Evolutionary conservation across 2,113 vertebrate genomes (phyloP).

Genomic region (Calyptommatus sinebrachiatus): DNA sequence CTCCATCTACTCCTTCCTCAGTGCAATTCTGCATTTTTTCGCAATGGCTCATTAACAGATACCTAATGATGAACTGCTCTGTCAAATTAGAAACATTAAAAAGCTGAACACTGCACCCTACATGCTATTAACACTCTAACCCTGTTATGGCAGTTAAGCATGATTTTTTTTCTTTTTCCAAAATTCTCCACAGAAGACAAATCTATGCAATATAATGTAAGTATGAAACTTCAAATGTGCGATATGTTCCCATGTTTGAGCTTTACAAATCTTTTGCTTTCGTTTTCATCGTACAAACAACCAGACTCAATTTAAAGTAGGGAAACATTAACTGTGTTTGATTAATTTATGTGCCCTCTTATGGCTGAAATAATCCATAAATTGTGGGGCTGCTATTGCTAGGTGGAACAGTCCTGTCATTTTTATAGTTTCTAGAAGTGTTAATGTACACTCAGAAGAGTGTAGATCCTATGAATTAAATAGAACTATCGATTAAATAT

Average conservation of each 20-base stretch:
- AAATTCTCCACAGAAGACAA: background rate
- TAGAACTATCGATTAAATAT: too few species aligned
- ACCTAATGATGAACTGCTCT: slow-evolving; percentile 51
- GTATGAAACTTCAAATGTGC: background rate
- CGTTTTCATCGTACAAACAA: background rate
- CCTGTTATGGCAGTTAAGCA: slow-evolving; percentile 6
- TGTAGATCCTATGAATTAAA: too few species aligned
- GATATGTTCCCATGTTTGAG: background rate
- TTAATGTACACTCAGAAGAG: too few species aligned
- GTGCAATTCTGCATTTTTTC: slow-evolving; percentile 21
- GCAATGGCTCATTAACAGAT: slow-evolving; percentile 56
- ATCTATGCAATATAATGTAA: background rate
- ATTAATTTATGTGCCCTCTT: background rate
- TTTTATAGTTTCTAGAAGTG: too few species aligned
- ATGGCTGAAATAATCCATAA: too few species aligned
- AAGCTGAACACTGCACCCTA: slow-evolving; percentile 21
- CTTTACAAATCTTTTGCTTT: background rate
- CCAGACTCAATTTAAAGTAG: background rate
- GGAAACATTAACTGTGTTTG: background rate
- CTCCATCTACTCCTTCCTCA: slow-evolving; percentile 37
- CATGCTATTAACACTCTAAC: slow-evolving; percentile 36
- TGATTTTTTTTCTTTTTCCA: background rate
- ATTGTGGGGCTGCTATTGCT: too few species aligned
- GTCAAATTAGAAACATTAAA: slow-evolving; percentile 46
- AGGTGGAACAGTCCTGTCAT: too few species aligned